Base-by-base conservation (phyloP, 2,113 vertebrate genomes). In the Sander lucioperca region DNA sequence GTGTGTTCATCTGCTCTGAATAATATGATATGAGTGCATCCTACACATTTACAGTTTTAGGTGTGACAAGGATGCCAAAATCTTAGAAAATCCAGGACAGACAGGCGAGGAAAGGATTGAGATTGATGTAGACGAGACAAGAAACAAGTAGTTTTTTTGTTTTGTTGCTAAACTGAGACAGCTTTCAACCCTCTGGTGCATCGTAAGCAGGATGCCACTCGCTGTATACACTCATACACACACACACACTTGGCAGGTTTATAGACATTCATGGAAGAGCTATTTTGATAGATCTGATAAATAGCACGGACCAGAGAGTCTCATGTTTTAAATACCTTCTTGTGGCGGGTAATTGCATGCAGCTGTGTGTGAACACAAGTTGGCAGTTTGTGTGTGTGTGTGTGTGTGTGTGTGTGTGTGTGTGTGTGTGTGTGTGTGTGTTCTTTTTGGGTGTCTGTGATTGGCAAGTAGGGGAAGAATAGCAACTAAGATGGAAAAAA, bases 261-360 rank as follows among this genome's bases (percentile, higher is more conserved):
- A 30, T 62, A 80, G 83, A 84, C 73, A 68, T 83, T 71, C 77
- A 63, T 65, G 76, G 72, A 87, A 51, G 54, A 80, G 84, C 86
- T 89, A 89, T 92, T 92, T 90, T 86, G 75, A 91, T 88, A 69
- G 69, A 87, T 86, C 63, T 83, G 91, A 91, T 90, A 91, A 91
- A 91, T 90, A 66, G 74, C 80, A 25, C 51, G 25, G 81, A 62
- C 74, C 86, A 71, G 71, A 84, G 79, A 86, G 74, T 74, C 86
- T 86, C 84, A 68, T 87, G 87, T 86, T 88, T 92, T 93, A 89
- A 91, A 89, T 88, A 80, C 84, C 80, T 87, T 92, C 86, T 88
- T 87, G 84, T 87, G 89, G 89, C 6, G 82, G 83, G 63, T 93
- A 94, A 94, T 94, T 92, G 92, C 88, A 88, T 85, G 86, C 92